These are phyloP conservation scores for Drosophila pseudoananassae DNA, from an alignment of 1,140 invertebrate genomes.

Conservation along the genomic window DNA sequence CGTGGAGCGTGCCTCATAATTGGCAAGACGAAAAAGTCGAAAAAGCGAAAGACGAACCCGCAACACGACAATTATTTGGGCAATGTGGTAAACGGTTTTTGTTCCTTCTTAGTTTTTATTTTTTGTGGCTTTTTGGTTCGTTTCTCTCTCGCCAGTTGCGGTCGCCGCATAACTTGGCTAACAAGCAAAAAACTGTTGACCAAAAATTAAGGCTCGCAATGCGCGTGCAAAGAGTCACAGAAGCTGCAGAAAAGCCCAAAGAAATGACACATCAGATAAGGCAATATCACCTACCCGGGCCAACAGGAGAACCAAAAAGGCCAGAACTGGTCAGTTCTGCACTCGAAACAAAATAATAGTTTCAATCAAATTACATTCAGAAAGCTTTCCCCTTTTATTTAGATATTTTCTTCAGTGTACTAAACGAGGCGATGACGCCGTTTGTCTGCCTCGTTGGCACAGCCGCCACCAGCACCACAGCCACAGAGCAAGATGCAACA, in stretches of 20 bases:
- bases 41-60: slow-evolving; percentile 27
- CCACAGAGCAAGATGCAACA: slow-evolving; percentile 63
- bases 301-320: slow-evolving; percentile 23
- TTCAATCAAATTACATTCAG: not conserved
- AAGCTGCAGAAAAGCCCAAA: slow-evolving; percentile 57
- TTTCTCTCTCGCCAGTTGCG: slow-evolving; percentile 5
- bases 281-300: slow-evolving; percentile 75
- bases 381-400: too few relatives aligned
- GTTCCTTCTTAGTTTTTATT: slow-evolving; percentile 5
- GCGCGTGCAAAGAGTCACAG: slow-evolving; percentile 70
- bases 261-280: slow-evolving; percentile 83
- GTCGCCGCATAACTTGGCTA: slow-evolving; percentile 58
- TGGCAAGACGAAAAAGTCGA: slow-evolving; percentile 31
- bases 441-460: slow-evolving; percentile 48
- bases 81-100: slow-evolving; percentile 65
- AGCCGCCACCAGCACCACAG: slow-evolving; percentile 2
- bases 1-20: slow-evolving; percentile 70
- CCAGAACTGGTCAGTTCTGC: slow-evolving; percentile 12
- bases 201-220: slow-evolving; percentile 69
- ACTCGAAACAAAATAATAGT: slow-evolving; percentile 2
- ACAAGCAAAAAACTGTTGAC: slow-evolving; percentile 76
- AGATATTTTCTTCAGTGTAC: slow-evolving; percentile 1
- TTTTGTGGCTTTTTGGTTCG: slow-evolving; percentile 7
- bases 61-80: slow-evolving; percentile 63
- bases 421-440: slow-evolving; percentile 45